Evolutionary conservation across 2,797 vertebrate species (phyloP).

Genomic region (Hozukius guyotensis): DNA sequence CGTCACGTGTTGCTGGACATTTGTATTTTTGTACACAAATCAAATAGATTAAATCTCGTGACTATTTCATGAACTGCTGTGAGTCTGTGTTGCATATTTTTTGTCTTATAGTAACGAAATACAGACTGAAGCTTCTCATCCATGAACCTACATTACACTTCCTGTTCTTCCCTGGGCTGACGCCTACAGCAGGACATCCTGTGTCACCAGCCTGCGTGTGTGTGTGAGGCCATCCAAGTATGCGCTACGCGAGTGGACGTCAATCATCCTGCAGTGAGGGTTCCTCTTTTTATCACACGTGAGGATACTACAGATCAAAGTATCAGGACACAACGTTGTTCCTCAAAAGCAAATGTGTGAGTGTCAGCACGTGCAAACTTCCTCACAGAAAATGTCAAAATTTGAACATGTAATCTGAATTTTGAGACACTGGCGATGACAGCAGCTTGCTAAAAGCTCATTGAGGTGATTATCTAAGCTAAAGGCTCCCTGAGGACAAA

Average conservation of each 20-base stretch:
- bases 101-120: neutral
- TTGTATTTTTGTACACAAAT: too few relatives aligned
- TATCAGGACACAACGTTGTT: neutral
- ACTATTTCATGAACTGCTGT: too few relatives aligned
- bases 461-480: constrained; percentile 31
- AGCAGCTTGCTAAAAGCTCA: constrained; percentile 39
- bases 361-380: neutral
- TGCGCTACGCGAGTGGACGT: neutral
- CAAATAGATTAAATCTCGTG: too few relatives aligned
- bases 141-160: constrained; percentile 49
- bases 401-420: neutral
- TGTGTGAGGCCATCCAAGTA: constrained; percentile 19
- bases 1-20: too few relatives aligned
- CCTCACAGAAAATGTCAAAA: neutral
- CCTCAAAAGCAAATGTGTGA: constrained; percentile 3
- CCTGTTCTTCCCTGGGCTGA: constrained; percentile 59
- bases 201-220: constrained; percentile 51
- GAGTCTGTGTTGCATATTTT: too few relatives aligned
- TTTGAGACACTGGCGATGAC: constrained; percentile 15
- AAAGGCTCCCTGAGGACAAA: constrained; percentile 45
- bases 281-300: constrained; percentile 10
- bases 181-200: constrained; percentile 76
- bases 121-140: constrained; percentile 5
- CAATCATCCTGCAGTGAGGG: neutral
- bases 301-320: neutral